phyloP scores from a whole-genome alignment of 2,113 vertebrate species.

The Plectropomus leopardus region DNA sequence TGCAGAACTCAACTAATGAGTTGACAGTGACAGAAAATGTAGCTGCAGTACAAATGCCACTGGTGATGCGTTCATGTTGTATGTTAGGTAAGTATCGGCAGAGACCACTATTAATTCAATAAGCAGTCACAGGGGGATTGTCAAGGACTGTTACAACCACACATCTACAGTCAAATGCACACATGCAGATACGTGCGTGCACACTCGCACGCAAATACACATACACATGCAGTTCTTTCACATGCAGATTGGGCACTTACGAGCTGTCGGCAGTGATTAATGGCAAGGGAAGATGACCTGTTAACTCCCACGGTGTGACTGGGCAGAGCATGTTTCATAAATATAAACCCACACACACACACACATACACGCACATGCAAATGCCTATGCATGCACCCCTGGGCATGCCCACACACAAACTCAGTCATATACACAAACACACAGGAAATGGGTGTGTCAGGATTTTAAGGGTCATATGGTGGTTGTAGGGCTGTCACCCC shows the following conservation, averaged over 20 bases:
- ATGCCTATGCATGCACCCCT: conserved; percentile 15
- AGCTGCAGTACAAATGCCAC: conserved; percentile 40
- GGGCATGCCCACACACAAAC: conserved; percentile 38
- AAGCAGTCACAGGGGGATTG: conserved; percentile 47
- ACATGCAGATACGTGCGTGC: conserved; percentile 40
- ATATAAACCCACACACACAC: conserved; percentile 57
- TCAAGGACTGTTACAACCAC: conserved; percentile 25
- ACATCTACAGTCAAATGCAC: conserved; percentile 39
- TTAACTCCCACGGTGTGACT: conserved; percentile 79
- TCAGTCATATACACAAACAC: conserved; percentile 30
- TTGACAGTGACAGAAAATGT: conserved; percentile 25
- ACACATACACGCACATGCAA: not conserved
- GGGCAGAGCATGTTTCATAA: conserved; percentile 67
- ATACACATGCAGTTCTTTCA: conserved; percentile 70
- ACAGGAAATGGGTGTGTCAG: conserved; percentile 74
- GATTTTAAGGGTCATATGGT: conserved; percentile 63
- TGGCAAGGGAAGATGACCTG: conserved; percentile 76
- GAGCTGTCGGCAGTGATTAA: conserved; percentile 84
- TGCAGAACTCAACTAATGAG: conserved; percentile 23
- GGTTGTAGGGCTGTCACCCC: conserved; percentile 53
- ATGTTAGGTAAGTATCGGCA: conserved; percentile 46
- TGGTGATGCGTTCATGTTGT: conserved; percentile 35
- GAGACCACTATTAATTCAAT: conserved; percentile 60
- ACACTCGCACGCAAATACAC: conserved; percentile 1
- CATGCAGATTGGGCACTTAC: conserved; percentile 82